A percentile compares a stretch with the other conserved stretches of the same genome.
Conservation (phyloP, 1,140 invertebrate species). For the Globodera rostochiensis region DNA sequence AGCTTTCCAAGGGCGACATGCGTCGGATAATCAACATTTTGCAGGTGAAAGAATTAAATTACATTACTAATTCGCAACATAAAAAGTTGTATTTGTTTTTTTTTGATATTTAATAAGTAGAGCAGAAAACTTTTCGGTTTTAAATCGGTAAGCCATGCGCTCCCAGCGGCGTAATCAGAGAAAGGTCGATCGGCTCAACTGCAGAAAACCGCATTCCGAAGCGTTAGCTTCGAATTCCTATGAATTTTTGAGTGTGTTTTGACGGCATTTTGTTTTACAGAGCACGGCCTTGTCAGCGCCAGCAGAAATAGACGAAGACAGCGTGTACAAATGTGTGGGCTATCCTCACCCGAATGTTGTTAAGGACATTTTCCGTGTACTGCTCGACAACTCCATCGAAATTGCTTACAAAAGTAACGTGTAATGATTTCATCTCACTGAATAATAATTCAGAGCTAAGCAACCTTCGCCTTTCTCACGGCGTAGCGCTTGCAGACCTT, state of each 20-base stretch:
- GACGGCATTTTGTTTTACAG: slow-evolving; percentile 69
- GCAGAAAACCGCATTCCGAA: too few relatives aligned
- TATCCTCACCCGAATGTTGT: slow-evolving; percentile 89
- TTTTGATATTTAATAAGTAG: neutral
- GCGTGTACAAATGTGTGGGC: slow-evolving; percentile 92
- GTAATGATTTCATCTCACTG: neutral
- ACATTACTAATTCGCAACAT: neutral
- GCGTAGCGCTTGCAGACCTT: slow-evolving; percentile 54
- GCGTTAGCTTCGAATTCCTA: too few relatives aligned
- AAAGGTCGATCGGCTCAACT: too few relatives aligned
- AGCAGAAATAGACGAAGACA: slow-evolving; percentile 82
- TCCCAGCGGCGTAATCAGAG: too few relatives aligned
- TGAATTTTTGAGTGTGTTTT: slow-evolving; percentile 24
- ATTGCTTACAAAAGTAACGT: slow-evolving; percentile 42
- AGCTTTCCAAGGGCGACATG: slow-evolving; percentile 95
- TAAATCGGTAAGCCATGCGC: too few relatives aligned
- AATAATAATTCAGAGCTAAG: slow-evolving; percentile 40
- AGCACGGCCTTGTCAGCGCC: slow-evolving; percentile 81
- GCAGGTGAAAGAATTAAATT: slow-evolving; percentile 62
- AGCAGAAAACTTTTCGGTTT: neutral
- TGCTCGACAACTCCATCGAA: slow-evolving; percentile 57
- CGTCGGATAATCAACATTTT: slow-evolving; percentile 91
- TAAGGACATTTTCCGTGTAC: slow-evolving; percentile 67
- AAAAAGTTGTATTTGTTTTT: slow-evolving; percentile 8
- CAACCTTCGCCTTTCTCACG: slow-evolving; percentile 38